Percentiles rank a stretch among this genome's conserved stretches.
phyloP scores from a whole-genome alignment of 2,888 invertebrate species.

The Andrena praecox region DNA sequence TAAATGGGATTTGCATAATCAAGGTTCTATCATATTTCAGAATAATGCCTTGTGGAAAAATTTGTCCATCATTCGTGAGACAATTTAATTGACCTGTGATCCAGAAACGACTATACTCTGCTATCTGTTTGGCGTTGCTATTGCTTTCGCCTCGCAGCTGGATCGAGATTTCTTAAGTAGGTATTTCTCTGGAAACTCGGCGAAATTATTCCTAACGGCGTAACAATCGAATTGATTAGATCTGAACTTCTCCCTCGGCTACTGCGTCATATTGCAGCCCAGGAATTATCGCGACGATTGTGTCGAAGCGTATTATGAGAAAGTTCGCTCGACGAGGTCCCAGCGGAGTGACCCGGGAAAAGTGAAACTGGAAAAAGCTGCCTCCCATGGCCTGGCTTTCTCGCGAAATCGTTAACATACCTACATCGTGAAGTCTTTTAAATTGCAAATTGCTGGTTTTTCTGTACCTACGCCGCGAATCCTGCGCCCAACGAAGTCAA shows the following conservation, averaged over 20 bases:
- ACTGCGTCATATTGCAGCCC: slow-evolving; percentile 34
- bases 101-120: too few species aligned
- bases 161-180: slow-evolving; percentile 44
- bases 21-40: too few species aligned
- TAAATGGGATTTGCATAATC: too few species aligned
- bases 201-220: slow-evolving; percentile 59
- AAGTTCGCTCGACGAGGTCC: not conserved
- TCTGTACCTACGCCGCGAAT: not conserved
- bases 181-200: slow-evolving; percentile 38
- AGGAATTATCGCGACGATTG: slow-evolving; percentile 35
- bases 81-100: too few species aligned
- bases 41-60: too few species aligned
- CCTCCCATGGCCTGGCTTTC: not conserved
- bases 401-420: slow-evolving; percentile 9
- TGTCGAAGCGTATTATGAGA: not conserved
- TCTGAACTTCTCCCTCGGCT: slow-evolving; percentile 54
- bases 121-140: slow-evolving; percentile 14
- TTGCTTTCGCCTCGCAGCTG: slow-evolving; percentile 59
- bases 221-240: slow-evolving; percentile 69
- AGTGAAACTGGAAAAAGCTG: not conserved
- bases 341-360: not conserved
- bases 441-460: slow-evolving; percentile 21
- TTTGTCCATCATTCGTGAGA: too few species aligned
- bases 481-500: not conserved
- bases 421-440: slow-evolving; percentile 21